Evolutionary conservation across 2,888 invertebrate species (phyloP), one percentile per base, ranked within the genome.

Genomic region (Drosophila silvestris): DNA sequence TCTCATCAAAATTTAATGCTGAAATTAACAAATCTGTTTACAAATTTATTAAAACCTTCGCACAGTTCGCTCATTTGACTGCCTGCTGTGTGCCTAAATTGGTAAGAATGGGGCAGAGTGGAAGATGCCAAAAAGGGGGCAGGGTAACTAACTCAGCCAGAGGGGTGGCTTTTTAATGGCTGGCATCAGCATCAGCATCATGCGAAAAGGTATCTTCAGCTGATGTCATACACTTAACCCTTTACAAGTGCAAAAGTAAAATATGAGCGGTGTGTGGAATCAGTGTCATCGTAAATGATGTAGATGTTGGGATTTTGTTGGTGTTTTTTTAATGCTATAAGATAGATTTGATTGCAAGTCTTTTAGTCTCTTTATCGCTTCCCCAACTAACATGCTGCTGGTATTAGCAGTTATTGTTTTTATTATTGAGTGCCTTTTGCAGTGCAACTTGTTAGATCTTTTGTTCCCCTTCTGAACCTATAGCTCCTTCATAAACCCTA

Each of bases 21-120:
- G 86, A 93, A 93, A 93, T 93, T 93, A 93, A 93, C 92, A 93
- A 93, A 93, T 93, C 93, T 93, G 92, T 92, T 93, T 92, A 93
- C 92, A 93, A 93, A 93, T 93, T 93, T 93, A 93, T 93, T 92
- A 93, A 93, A 93, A 92, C 87, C 89, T 86, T 86, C 81, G 81
- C 81, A 77, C 82, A 82, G 74, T 61, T 79, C 77, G 77, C 82
- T 82, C 80, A 77, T 89, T 89, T 82, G 74, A 73, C 74, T 73
- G 81, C 79, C 71, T 56, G 78, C 81, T 71, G 66, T 39, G 77
- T 67, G 47, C 19, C 19, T 7, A 0, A 57, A n/a, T 57, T 39
- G 56, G 32, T 47, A 4, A 12, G 52, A 33, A 19, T 30, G 33
- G 9, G n/a, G 37, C 12, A 32, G 32, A 26, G 32, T 22, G 35